phyloP scores from a whole-genome alignment of 1,140 invertebrate species.

The Arion vulgaris region DNA sequence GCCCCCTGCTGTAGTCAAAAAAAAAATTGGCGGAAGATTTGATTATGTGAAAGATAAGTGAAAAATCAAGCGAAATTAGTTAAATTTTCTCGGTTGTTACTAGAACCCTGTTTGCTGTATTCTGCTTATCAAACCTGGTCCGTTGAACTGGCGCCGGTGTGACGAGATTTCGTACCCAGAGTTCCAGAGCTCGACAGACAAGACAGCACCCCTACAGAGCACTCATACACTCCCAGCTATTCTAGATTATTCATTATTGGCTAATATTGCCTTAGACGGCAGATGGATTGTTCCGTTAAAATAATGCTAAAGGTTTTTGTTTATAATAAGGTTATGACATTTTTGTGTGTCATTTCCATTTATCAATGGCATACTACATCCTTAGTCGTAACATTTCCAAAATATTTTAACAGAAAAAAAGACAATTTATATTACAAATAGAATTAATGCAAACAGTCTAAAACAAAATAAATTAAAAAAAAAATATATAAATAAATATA shows the following conservation, averaged over 20 bases:
- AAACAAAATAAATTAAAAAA: no score
- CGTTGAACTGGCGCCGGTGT: background rate
- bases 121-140: background rate
- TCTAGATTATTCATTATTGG: constrained; percentile 7
- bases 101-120: background rate
- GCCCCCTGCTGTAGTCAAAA: background rate
- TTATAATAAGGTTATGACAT: background rate
- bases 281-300: background rate
- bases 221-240: background rate
- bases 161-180: constrained; percentile 8
- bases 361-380: no score
- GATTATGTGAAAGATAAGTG: constrained; percentile 11
- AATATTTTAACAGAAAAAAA: no score
- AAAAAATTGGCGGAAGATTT: constrained; percentile 8
- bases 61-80: constrained; percentile 31
- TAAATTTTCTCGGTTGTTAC: constrained; percentile 17
- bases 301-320: background rate
- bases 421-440: no score
- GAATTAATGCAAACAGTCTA: no score
- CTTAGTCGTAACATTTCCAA: no score
- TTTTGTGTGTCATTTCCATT: no score
- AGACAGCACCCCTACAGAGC: constrained; percentile 14
- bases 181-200: constrained; percentile 5
- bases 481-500: no score
- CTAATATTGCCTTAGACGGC: background rate